phyloP scores from a whole-genome alignment of 2,113 vertebrate genomes.

The Archilochus colubris region DNA sequence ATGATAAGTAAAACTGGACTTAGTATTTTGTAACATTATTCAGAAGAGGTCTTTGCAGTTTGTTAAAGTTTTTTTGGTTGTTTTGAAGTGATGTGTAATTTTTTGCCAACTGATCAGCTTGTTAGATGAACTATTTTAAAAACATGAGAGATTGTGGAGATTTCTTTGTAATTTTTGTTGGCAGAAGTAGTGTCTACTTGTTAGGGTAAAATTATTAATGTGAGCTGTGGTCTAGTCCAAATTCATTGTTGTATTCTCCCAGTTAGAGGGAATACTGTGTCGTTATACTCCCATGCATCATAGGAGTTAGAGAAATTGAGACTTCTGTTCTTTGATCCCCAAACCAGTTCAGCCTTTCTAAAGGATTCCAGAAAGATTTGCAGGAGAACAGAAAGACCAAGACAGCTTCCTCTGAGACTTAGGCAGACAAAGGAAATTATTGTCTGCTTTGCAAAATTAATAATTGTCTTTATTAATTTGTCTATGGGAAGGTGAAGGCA shows the following conservation, averaged over 20 bases:
- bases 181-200: background rate
- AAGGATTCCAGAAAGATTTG: background rate
- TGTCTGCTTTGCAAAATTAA: background rate
- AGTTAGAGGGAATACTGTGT: background rate
- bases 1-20: background rate
- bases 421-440: background rate
- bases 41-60: background rate
- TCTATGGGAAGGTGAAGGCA: background rate
- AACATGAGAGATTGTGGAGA: background rate
- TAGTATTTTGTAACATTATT: background rate
- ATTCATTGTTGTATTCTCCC: background rate
- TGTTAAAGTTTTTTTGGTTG: background rate
- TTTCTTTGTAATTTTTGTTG: background rate
- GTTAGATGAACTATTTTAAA: background rate
- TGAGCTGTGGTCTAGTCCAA: background rate
- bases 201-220: background rate
- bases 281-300: background rate
- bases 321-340: background rate
- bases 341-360: background rate
- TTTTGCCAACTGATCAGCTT: background rate
- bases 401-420: no score
- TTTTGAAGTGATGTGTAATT: background rate
- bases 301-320: background rate
- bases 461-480: background rate
- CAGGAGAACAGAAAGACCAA: background rate